Evolutionary conservation across 2,113 vertebrate species (phyloP).

Genomic region (Pangasianodon hypophthalmus): DNA sequence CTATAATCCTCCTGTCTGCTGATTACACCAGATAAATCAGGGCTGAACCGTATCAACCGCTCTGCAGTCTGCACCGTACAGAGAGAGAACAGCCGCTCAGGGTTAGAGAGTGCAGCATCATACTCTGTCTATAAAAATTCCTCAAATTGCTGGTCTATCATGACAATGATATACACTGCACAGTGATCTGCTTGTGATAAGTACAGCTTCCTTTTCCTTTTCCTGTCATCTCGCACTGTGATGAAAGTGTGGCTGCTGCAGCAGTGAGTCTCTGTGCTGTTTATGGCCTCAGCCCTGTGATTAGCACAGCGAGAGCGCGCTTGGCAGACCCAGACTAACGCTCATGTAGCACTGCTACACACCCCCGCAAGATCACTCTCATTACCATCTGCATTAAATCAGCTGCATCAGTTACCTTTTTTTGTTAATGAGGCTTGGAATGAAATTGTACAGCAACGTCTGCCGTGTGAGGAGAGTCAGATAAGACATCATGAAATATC

Average conservation of each 20-base stretch:
- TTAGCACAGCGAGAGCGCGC: constrained; percentile 57
- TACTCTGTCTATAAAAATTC: background rate
- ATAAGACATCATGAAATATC: background rate
- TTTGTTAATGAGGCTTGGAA: background rate
- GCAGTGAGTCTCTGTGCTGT: constrained; percentile 59
- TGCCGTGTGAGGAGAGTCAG: background rate
- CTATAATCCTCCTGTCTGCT: constrained; percentile 32
- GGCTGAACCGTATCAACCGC: background rate
- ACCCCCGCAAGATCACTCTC: background rate
- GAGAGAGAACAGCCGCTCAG: background rate
- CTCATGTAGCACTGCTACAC: constrained; percentile 14
- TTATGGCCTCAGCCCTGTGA: constrained; percentile 69
- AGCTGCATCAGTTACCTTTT: background rate
- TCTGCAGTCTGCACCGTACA: constrained; percentile 2
- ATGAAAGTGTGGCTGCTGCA: constrained; percentile 48
- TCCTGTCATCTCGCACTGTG: constrained; percentile 17
- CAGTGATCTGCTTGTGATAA: background rate
- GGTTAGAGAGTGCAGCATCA: background rate
- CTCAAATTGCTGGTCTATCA: constrained; percentile 14
- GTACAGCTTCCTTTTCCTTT: constrained; percentile 40
- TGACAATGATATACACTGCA: background rate
- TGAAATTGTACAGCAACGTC: background rate
- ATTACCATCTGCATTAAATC: background rate
- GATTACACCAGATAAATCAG: constrained; percentile 29
- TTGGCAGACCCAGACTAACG: constrained; percentile 51